Base-by-base conservation (phyloP, 2,797 vertebrate species). In the Potorous gilbertii region DNA sequence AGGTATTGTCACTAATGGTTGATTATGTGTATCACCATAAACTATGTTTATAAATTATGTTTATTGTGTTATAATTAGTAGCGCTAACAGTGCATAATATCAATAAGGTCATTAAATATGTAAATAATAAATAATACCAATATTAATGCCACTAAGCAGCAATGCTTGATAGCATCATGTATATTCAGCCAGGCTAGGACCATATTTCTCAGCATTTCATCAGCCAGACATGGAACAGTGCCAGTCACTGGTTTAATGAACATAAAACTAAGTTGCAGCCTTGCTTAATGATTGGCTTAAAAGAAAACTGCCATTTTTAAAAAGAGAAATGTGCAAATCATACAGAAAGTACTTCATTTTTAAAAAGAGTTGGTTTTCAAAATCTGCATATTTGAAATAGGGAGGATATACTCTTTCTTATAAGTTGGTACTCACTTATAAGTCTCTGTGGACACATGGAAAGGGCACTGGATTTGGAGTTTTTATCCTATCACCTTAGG, bases 101-200 rank as follows among this genome's bases (percentile, higher is more conserved):
- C 98, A 98, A 96, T 98, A 98, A 98, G 92, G 94, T 96, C 93
- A 94, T 98, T 98, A 98, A 98, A 98, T 98, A 98, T 97, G 98
- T 98, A 98, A 98, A 98, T 97, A 98, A 98, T 98, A 98, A 98
- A 97, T 98, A 98, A 97, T 96, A 95, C 87, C 92, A 96, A 93
- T 98, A 98, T 96, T 97, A 97, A 97, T 96, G 97, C 93, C 94
- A 96, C 92, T 31, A 92, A 92, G 55, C 56, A 95, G 93, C 50
- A 95, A 92, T 81, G 92, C 90, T 97, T 97, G 96, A 97, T 94
- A 95, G 95, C 92, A 94, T 96, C 94, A 1, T 62, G 94, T 94
- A 94, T 95, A 93, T 96, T 97, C 95, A 93, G 93, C 95, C 96
- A 97, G 90, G 13, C 59, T 90, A 50, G 0, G 10, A 93, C 91